Conservation (phyloP, 2,113 vertebrate species). For the Eulemur rufifrons region DNA sequence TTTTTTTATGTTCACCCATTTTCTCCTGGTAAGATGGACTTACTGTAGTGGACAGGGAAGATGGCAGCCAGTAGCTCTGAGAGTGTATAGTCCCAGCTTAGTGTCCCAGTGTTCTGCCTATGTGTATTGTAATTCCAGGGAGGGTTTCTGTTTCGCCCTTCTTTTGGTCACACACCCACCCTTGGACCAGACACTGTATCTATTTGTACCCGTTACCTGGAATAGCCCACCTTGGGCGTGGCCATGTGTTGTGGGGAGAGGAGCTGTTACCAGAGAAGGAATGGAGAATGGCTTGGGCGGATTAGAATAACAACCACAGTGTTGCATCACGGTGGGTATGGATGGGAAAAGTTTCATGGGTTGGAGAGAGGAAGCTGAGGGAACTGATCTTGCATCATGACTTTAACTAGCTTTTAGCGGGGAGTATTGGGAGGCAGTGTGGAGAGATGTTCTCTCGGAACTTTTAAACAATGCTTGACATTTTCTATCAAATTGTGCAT, state of each 20-base stretch:
- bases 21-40: background rate
- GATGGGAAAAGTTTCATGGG: background rate
- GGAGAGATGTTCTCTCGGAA: background rate
- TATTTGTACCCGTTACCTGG: background rate
- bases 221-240: background rate
- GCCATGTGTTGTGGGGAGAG: background rate
- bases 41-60: background rate
- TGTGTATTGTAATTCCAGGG: background rate
- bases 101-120: background rate
- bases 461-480: background rate
- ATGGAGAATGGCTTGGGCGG: background rate
- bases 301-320: background rate
- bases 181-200: background rate
- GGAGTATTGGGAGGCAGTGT: accelerated
- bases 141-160: background rate
- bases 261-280: background rate
- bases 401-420: background rate
- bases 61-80: background rate
- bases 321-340: background rate
- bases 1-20: background rate
- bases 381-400: background rate
- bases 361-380: background rate
- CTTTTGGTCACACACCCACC: background rate
- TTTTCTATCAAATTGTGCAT: background rate
- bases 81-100: background rate